Evolutionary conservation across 2,888 invertebrate genomes (phyloP).

Genomic region (Ditylenchus weischeri): DNA sequence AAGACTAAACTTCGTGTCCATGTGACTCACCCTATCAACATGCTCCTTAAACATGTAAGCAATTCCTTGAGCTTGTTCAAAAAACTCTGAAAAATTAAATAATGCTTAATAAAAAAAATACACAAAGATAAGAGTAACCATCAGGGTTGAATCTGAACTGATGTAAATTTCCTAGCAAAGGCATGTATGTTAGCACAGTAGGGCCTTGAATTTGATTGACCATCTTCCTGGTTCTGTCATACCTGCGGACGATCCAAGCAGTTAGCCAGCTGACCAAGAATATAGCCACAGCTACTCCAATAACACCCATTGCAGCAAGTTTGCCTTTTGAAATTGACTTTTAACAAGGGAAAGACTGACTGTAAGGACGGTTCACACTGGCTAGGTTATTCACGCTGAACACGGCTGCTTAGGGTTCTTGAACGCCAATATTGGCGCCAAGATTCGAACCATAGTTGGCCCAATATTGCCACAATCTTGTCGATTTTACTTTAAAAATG

Average conservation of each 20-base stretch:
- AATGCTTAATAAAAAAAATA: background rate
- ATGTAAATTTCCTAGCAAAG: slow-evolving; percentile 51
- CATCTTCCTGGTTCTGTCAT: slow-evolving; percentile 35
- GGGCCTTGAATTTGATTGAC: slow-evolving; percentile 51
- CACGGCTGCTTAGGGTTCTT: too few species aligned
- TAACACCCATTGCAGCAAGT: slow-evolving; percentile 29
- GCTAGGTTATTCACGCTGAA: too few species aligned
- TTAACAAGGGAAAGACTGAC: too few species aligned
- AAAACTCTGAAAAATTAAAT: slow-evolving; percentile 49
- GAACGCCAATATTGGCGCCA: too few species aligned
- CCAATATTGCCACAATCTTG: too few species aligned
- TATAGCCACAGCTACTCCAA: slow-evolving; percentile 34
- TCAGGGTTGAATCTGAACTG: slow-evolving; percentile 53
- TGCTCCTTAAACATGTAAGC: slow-evolving; percentile 50
- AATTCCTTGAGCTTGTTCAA: slow-evolving; percentile 57
- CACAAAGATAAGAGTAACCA: slow-evolving; percentile 10
- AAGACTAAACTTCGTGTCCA: background rate
- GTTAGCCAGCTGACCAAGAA: slow-evolving; percentile 22
- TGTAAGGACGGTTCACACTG: too few species aligned
- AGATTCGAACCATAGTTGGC: too few species aligned
- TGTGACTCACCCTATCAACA: slow-evolving; percentile 39
- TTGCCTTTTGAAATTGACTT: too few species aligned
- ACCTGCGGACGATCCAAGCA: slow-evolving; percentile 28
- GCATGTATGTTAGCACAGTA: slow-evolving; percentile 45
- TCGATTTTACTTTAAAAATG: too few species aligned